These are phyloP conservation scores for Drosophila setifemur DNA, from an alignment of 1,140 invertebrate species.

Conservation along the genomic window DNA sequence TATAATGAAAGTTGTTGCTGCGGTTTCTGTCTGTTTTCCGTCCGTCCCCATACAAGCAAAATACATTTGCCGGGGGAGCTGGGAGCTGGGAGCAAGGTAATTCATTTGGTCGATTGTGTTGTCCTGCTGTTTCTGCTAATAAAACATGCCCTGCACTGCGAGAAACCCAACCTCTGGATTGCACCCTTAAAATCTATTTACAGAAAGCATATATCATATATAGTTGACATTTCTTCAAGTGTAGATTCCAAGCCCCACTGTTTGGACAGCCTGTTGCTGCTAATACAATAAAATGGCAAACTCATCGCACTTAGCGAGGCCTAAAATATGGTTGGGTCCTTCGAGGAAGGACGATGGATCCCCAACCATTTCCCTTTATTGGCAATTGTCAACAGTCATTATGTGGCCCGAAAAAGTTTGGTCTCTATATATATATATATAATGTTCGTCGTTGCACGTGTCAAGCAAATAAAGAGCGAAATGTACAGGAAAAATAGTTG, in stretches of 20 bases:
- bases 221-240: not conserved
- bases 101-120: conserved; percentile 38
- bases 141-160: conserved; percentile 35
- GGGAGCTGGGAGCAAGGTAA: conserved; percentile 27
- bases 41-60: conserved; percentile 22
- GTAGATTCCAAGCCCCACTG: not conserved
- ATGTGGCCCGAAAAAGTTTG: conserved; percentile 35
- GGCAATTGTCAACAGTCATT: conserved; percentile 42
- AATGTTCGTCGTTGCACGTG: conserved; percentile 27
- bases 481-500: conserved; percentile 11
- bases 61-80: conserved; percentile 34
- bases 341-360: not conserved
- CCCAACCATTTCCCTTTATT: not conserved
- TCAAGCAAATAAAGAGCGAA: conserved; percentile 18
- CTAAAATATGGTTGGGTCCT: conserved; percentile 13
- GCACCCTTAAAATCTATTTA: not conserved
- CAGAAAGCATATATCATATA: not conserved
- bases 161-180: not conserved
- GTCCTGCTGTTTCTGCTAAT: conserved; percentile 48
- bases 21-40: not conserved
- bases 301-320: conserved; percentile 43
- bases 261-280: conserved; percentile 49
- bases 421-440: conserved; percentile 28
- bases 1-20: conserved; percentile 48
- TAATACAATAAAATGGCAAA: conserved; percentile 43